phyloP scores from a whole-genome alignment of 2,797 vertebrate species.

The Artibeus jamaicensis region DNA sequence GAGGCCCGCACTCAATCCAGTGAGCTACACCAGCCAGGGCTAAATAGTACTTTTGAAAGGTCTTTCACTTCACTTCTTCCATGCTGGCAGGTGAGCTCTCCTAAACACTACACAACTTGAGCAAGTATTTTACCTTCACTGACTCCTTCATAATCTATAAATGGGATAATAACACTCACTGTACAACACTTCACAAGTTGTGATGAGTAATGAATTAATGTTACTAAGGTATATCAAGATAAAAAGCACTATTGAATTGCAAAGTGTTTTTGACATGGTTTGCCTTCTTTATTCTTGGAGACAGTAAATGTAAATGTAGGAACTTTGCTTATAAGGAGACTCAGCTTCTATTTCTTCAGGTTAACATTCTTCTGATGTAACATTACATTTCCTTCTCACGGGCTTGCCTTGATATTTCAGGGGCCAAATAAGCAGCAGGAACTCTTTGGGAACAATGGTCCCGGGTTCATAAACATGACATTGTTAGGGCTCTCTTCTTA shows the following conservation, averaged over 20 bases:
- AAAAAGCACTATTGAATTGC: background rate
- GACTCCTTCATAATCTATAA: conserved; percentile 16
- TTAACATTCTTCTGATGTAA: background rate
- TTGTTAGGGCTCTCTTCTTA: background rate
- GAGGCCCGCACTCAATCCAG: too few species aligned
- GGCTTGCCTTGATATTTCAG: background rate
- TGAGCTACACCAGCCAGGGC: too few species aligned
- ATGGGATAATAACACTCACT: background rate
- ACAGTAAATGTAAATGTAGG: background rate
- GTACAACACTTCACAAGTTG: background rate
- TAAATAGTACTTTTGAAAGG: background rate
- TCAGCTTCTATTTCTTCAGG: background rate
- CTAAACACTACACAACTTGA: background rate
- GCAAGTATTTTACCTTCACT: background rate
- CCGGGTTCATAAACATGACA: background rate
- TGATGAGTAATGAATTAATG: background rate
- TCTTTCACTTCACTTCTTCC: background rate
- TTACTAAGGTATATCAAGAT: background rate
- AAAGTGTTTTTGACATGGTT: background rate
- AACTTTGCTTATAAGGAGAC: background rate
- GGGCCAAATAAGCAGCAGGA: background rate
- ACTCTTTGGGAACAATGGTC: background rate
- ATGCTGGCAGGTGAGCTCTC: background rate
- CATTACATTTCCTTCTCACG: background rate
- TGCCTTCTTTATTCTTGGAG: background rate